Conservation (phyloP, 2,113 vertebrate genomes). For the Cercopithecus mona region DNA sequence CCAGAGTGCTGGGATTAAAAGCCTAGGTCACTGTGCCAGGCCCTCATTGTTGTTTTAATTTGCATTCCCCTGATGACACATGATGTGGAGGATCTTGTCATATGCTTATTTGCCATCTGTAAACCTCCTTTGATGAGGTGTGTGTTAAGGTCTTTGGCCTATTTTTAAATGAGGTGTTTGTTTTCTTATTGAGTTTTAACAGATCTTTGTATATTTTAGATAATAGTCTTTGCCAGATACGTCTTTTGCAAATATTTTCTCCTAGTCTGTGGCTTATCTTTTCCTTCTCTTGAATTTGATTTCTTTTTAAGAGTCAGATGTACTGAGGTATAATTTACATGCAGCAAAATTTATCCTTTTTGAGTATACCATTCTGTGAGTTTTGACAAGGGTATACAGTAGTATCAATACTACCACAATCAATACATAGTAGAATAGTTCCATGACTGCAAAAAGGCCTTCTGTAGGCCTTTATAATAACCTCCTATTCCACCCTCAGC, state of each 20-base stretch:
- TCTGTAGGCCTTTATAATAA: background rate
- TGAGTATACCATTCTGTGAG: background rate
- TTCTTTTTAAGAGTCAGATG: conserved; percentile 16
- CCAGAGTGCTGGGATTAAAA: background rate
- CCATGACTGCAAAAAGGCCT: background rate
- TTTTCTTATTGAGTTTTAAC: background rate
- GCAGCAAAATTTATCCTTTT: background rate
- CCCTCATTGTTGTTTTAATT: too few species aligned
- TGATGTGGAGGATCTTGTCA: background rate
- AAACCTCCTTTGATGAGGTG: background rate
- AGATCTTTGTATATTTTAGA: background rate
- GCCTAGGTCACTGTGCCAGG: background rate
- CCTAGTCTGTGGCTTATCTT: background rate
- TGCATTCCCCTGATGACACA: too few species aligned
- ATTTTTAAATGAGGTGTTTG: background rate
- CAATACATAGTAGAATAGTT: background rate
- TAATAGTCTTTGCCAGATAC: background rate
- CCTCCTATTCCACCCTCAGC: background rate
- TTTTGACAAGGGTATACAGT: background rate
- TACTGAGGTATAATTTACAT: conserved; percentile 7
- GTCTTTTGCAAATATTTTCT: background rate
- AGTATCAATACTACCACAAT: background rate
- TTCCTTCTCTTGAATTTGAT: background rate
- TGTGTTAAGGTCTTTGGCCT: background rate
- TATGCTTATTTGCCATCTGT: background rate